A percentile compares a stretch with the other conserved stretches of the same genome.
phyloP scores from a whole-genome alignment of 2,888 invertebrate species.

The Galeruca laticollis region DNA sequence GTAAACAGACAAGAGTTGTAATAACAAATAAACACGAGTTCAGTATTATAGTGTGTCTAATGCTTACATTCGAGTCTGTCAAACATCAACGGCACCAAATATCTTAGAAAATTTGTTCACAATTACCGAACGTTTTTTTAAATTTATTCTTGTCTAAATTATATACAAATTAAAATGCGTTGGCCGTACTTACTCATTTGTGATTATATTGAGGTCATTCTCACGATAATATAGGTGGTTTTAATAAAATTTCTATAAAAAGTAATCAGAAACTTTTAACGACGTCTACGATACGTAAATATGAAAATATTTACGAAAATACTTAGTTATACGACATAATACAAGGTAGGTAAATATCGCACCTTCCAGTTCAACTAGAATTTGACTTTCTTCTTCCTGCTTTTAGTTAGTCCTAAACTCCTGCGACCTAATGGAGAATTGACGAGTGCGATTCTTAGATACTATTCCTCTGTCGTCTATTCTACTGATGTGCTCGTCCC shows the following conservation, averaged over 20 bases:
- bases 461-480: no score
- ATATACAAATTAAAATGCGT: constrained; percentile 26
- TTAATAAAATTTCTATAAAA: not conserved
- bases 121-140: constrained; percentile 35
- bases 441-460: no score
- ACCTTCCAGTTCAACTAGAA: no score
- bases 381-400: no score
- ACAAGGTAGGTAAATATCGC: no score
- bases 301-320: no score
- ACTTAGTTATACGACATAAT: no score
- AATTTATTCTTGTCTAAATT: constrained; percentile 37
- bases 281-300: no score
- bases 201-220: constrained; percentile 18
- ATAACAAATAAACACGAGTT: constrained; percentile 44
- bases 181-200: constrained; percentile 7
- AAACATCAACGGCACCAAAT: constrained; percentile 44
- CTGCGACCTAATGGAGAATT: no score
- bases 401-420: no score
- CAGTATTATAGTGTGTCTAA: constrained; percentile 38
- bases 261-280: not conserved
- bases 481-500: no score
- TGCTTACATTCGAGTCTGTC: constrained; percentile 45
- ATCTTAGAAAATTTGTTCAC: constrained; percentile 43
- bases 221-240: not conserved
- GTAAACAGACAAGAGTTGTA: constrained; percentile 41